These are phyloP conservation scores for Isichthys henryi DNA, from an alignment of 2,113 vertebrate genomes.

Conservation along the genomic window DNA sequence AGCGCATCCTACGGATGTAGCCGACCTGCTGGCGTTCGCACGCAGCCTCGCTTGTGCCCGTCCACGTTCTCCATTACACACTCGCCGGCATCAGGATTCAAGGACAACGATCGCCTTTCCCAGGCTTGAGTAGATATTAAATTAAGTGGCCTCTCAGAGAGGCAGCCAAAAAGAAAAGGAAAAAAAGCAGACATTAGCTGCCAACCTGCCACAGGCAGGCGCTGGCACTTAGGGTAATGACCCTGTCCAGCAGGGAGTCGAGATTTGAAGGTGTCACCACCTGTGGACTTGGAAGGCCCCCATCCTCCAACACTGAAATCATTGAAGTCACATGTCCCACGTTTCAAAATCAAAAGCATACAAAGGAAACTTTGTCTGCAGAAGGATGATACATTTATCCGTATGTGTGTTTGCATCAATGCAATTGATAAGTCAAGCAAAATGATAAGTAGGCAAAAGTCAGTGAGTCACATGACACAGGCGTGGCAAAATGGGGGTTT, in stretches of 20 bases:
- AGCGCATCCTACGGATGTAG: not conserved
- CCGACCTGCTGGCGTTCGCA: not conserved
- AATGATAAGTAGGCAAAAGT: not conserved
- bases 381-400: not conserved
- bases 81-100: not conserved
- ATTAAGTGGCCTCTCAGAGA: conserved; percentile 13
- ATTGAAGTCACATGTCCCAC: not conserved
- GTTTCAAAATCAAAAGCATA: not conserved
- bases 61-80: not conserved
- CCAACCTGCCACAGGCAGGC: conserved; percentile 36
- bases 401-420: not conserved
- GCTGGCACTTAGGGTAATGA: conserved; percentile 58
- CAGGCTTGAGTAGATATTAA: conserved; percentile 6
- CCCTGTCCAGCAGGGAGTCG: conserved; percentile 40
- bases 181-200: conserved; percentile 41
- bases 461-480: not conserved
- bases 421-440: not conserved
- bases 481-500: not conserved
- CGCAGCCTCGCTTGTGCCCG: not conserved
- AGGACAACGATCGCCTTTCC: not conserved
- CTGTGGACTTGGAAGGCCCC: conserved; percentile 34
- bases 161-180: not conserved
- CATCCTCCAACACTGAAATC: conserved; percentile 20
- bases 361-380: not conserved
- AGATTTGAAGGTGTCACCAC: conserved; percentile 43